Conservation (phyloP, 2,113 vertebrate genomes). For the Chaetura pelagica region DNA sequence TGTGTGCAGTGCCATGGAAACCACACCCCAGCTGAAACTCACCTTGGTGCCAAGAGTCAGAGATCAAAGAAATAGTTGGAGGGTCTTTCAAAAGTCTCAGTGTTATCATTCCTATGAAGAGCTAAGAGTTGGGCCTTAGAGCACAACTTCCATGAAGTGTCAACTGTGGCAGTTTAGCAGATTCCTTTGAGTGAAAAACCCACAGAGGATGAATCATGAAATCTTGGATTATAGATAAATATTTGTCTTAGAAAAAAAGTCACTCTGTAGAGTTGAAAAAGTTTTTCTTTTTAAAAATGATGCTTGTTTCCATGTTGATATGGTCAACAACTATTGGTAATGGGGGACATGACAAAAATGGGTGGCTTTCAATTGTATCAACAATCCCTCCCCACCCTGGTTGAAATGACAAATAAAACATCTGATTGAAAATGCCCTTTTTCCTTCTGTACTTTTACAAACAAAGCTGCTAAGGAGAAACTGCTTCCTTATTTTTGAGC, state of each 20-base stretch:
- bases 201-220: background rate
- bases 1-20: background rate
- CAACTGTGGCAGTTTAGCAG: background rate
- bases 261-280: background rate
- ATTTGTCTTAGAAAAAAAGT: background rate
- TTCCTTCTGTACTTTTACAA: constrained; percentile 51
- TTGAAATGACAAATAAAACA: constrained; percentile 54
- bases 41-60: background rate
- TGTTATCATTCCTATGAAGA: background rate
- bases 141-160: background rate
- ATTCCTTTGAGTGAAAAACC: background rate
- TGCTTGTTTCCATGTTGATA: background rate
- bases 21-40: background rate
- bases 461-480: constrained; percentile 56
- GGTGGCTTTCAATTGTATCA: constrained; percentile 1
- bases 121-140: background rate
- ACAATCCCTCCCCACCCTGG: background rate
- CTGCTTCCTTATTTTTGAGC: constrained; percentile 47
- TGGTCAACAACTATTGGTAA: background rate
- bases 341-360: background rate
- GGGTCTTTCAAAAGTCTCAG: background rate
- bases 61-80: fast-evolving
- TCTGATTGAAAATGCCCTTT: constrained; percentile 43
- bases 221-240: background rate
- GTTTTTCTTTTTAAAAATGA: background rate